A percentile compares a stretch with the other conserved stretches of the same genome.
Evolutionary conservation across 2,888 invertebrate genomes (phyloP).

Genomic region (Balanococcus diminutus): DNA sequence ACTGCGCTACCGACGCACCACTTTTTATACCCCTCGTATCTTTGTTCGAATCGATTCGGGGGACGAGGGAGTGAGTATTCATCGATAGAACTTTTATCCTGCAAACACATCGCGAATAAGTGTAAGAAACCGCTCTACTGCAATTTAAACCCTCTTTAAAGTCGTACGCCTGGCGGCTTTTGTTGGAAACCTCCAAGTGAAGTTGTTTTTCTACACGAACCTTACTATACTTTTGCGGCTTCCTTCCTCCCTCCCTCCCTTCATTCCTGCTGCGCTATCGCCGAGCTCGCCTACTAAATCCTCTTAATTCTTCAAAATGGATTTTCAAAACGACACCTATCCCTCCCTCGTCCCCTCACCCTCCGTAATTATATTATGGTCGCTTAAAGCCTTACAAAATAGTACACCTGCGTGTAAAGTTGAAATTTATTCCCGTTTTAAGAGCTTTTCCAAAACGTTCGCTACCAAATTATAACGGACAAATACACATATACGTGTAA

Average conservation of each 20-base stretch:
- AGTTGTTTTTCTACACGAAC: conserved; percentile 10
- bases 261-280: not conserved
- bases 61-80: not conserved
- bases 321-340: conserved; percentile 24
- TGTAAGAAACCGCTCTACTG: not conserved
- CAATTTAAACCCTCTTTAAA: not conserved
- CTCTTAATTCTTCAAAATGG: conserved; percentile 42
- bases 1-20: not conserved
- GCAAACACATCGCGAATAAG: not conserved
- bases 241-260: not conserved
- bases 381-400: conserved; percentile 48
- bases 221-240: conserved; percentile 6
- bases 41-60: not conserved
- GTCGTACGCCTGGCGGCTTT: not conserved
- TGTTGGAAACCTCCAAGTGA: not conserved
- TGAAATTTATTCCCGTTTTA: conserved; percentile 40
- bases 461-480: conserved; percentile 29
- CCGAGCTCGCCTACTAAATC: conserved; percentile 12
- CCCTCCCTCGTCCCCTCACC: not conserved
- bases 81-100: not conserved
- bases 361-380: conserved; percentile 37
- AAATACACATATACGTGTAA: not conserved
- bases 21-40: not conserved
- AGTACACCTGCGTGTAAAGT: conserved; percentile 40
- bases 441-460: conserved; percentile 7